Evolutionary conservation across 2,888 invertebrate species (phyloP).

Genomic region (Archips crataeganus): DNA sequence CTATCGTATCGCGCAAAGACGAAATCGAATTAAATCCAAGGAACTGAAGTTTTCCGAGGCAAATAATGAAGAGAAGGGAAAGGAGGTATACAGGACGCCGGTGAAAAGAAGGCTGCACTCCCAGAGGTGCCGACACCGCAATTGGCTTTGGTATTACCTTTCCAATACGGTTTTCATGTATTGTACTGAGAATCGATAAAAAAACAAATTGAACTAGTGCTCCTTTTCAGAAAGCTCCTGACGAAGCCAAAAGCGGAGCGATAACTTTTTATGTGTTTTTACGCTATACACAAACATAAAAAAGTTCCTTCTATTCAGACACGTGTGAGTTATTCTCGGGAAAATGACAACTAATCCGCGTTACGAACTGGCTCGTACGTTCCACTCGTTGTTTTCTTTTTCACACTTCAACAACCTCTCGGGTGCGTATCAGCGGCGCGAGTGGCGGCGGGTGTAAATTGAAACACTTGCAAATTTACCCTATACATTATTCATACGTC

Average conservation of each 20-base stretch:
- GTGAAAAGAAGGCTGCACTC: slow-evolving; percentile 47
- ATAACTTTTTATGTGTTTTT: slow-evolving; percentile 34
- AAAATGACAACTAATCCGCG: slow-evolving; percentile 44
- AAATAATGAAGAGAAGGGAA: slow-evolving; percentile 44
- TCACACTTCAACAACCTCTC: slow-evolving; percentile 77
- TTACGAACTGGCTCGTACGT: slow-evolving; percentile 52
- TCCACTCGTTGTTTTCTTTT: slow-evolving; percentile 77
- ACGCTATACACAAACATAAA: slow-evolving; percentile 19
- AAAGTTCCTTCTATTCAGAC: slow-evolving; percentile 35
- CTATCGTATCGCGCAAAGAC: slow-evolving; percentile 7
- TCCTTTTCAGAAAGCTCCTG: slow-evolving; percentile 39
- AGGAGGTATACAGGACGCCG: slow-evolving; percentile 45
- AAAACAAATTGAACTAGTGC: slow-evolving; percentile 44
- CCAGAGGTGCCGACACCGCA: slow-evolving; percentile 48
- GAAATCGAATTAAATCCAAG: slow-evolving; percentile 38
- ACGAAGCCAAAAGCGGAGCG: slow-evolving; percentile 33
- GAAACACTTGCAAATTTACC: slow-evolving; percentile 86
- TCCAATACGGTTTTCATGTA: slow-evolving; percentile 47
- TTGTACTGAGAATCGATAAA: slow-evolving; percentile 43
- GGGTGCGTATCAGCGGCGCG: slow-evolving; percentile 75
- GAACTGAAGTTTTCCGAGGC: slow-evolving; percentile 35
- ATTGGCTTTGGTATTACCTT: slow-evolving; percentile 50
- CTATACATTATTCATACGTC: slow-evolving; percentile 83
- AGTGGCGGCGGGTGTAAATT: slow-evolving; percentile 84
- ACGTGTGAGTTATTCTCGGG: slow-evolving; percentile 30